These are phyloP conservation scores for Micronisus gabar DNA, from an alignment of 2,113 vertebrate genomes.

Conservation along the genomic window DNA sequence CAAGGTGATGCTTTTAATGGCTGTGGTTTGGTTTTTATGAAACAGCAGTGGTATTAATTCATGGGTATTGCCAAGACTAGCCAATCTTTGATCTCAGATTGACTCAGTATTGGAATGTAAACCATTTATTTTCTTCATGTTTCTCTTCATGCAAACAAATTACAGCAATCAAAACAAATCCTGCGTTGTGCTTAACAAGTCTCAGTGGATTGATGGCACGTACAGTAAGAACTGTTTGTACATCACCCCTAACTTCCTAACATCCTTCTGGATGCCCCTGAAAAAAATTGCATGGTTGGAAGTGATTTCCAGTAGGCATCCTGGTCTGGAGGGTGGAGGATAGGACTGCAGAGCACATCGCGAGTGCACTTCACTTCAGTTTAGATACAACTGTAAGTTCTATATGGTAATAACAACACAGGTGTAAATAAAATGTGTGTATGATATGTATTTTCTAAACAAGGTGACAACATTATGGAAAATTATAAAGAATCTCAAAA, in stretches of 20 bases:
- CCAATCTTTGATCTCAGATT: neutral
- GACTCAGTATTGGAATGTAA: neutral
- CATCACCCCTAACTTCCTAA: neutral
- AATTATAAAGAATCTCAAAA: neutral
- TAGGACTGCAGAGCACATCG: neutral
- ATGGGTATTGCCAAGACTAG: neutral
- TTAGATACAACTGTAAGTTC: neutral
- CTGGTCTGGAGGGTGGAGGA: neutral
- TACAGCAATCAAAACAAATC: neutral
- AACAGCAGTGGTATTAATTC: neutral
- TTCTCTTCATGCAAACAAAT: neutral
- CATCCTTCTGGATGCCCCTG: neutral
- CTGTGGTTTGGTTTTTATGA: neutral
- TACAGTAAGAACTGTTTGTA: neutral
- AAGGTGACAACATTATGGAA: neutral
- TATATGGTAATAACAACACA: neutral
- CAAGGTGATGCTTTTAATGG: neutral
- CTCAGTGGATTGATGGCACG: neutral
- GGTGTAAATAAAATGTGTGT: neutral
- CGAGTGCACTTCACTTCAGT: neutral
- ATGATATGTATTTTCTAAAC: neutral
- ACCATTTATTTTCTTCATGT: neutral
- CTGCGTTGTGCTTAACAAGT: neutral
- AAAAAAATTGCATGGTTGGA: neutral
- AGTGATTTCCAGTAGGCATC: neutral